Percentiles rank a stretch among this genome's conserved stretches.
phyloP scores from a whole-genome alignment of 2,888 invertebrate genomes.

The Dorcus hopei region DNA sequence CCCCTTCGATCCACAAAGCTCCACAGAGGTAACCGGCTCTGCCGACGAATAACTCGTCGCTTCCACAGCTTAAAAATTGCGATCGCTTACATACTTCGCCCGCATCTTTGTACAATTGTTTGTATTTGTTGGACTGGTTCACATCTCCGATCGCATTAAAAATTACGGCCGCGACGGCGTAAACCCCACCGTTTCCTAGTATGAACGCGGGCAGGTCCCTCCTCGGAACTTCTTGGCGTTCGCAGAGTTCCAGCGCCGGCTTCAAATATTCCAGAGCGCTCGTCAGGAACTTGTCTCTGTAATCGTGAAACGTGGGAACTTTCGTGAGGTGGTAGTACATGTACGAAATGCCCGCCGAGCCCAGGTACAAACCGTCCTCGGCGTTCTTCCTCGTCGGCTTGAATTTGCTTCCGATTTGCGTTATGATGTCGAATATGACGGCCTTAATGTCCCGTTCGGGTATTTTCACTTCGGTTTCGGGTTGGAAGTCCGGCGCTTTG shows the following conservation, averaged over 20 bases:
- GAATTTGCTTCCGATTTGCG: slow-evolving; percentile 38
- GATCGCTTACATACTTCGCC: slow-evolving; percentile 52
- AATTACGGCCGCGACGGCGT: slow-evolving; percentile 67
- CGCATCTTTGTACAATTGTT: slow-evolving; percentile 47
- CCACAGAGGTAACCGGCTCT: slow-evolving; percentile 80
- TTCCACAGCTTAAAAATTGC: slow-evolving; percentile 62
- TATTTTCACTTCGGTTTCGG: background rate
- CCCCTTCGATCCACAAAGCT: slow-evolving; percentile 66
- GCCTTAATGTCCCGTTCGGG: slow-evolving; percentile 1
- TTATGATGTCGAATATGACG: slow-evolving; percentile 23
- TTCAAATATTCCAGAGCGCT: slow-evolving; percentile 61
- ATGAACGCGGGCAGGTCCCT: slow-evolving; percentile 68
- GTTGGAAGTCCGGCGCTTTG: slow-evolving; percentile 3
- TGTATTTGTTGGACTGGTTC: slow-evolving; percentile 37
- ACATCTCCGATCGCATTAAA: slow-evolving; percentile 54
- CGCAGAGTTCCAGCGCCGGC: slow-evolving; percentile 57
- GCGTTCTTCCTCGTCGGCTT: slow-evolving; percentile 40
- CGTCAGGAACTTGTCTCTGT: slow-evolving; percentile 53
- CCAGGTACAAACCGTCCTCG: slow-evolving; percentile 68
- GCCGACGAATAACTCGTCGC: slow-evolving; percentile 84
- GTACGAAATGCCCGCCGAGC: slow-evolving; percentile 68
- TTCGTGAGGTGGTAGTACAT: slow-evolving; percentile 71
- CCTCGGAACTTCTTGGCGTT: slow-evolving; percentile 49
- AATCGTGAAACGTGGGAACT: slow-evolving; percentile 51
- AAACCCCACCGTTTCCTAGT: slow-evolving; percentile 76